phyloP scores from a whole-genome alignment of 2,888 invertebrate species.

The Oxytorus armatus region DNA sequence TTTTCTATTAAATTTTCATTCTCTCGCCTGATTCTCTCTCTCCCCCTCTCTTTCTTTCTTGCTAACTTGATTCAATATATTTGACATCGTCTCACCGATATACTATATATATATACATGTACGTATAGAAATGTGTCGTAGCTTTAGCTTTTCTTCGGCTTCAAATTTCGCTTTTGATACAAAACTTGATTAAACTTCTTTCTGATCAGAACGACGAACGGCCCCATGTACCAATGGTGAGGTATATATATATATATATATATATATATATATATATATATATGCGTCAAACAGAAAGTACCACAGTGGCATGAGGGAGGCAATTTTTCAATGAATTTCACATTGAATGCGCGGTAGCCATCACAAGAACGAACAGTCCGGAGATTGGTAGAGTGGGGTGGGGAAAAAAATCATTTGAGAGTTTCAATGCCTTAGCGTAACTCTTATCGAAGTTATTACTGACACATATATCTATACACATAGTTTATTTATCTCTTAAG shows the following conservation, averaged over 20 bases:
- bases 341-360: conserved; percentile 53
- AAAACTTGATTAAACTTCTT: conserved; percentile 64
- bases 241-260: conserved; percentile 47
- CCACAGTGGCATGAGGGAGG: conserved; percentile 20
- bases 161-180: conserved; percentile 49
- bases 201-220: conserved; percentile 18
- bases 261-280: conserved; percentile 50
- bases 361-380: conserved; percentile 22
- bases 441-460: conserved; percentile 74
- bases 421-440: conserved; percentile 66
- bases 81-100: background rate
- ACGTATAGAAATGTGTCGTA: conserved; percentile 18
- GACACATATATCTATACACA: conserved; percentile 47
- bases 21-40: background rate
- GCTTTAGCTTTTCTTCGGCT: conserved; percentile 18
- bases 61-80: conserved; percentile 23
- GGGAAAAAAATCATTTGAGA: conserved; percentile 68
- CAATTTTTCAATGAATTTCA: conserved; percentile 72
- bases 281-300: background rate
- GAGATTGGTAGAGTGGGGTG: conserved; percentile 35
- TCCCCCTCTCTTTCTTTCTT: too few species aligned
- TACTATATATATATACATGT: background rate
- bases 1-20: conserved; percentile 42
- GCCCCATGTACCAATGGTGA: conserved; percentile 13
- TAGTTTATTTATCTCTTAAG: conserved; percentile 36